These are phyloP conservation scores for Drosophila pseudoobscura DNA, from an alignment of 1,140 invertebrate genomes.

Conservation along the genomic window DNA sequence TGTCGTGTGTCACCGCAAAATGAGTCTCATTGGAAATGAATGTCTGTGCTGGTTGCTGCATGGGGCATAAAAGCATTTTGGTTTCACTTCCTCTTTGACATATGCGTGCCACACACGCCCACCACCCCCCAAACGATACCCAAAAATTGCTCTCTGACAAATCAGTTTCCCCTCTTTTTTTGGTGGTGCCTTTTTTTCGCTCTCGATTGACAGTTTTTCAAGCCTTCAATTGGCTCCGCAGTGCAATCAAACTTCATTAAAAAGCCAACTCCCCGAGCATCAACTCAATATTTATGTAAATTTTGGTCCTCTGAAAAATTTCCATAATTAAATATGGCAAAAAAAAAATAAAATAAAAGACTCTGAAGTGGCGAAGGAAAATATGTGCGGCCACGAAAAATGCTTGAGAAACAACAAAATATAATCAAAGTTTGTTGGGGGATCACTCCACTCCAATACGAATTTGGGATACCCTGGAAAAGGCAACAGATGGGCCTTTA, in stretches of 20 bases:
- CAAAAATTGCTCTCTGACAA: conserved; percentile 6
- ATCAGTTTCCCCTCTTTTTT: conserved; percentile 7
- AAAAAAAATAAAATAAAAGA: conserved; percentile 16
- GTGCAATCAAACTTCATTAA: conserved; percentile 47
- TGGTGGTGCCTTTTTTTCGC: not conserved
- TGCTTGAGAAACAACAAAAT: conserved; percentile 32
- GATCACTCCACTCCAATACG: not conserved
- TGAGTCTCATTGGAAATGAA: conserved; percentile 79
- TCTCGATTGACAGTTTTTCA: conserved; percentile 11
- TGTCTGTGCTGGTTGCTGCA: conserved; percentile 44
- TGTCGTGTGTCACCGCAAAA: conserved; percentile 71
- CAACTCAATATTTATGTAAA: conserved; percentile 76
- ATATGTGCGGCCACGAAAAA: conserved; percentile 63
- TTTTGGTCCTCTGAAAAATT: conserved; percentile 58
- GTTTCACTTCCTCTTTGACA: conserved; percentile 52
- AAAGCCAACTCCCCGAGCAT: conserved; percentile 44
- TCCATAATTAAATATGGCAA: conserved; percentile 71
- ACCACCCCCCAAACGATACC: too few relatives aligned
- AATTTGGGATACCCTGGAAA: conserved; percentile 14
- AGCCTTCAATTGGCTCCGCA: not conserved
- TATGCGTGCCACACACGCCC: conserved; percentile 8
- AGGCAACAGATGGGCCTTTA: too few relatives aligned
- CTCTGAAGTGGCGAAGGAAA: conserved; percentile 46
- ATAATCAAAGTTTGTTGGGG: conserved; percentile 2
- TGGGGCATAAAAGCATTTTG: conserved; percentile 64